Conservation (phyloP, 2,113 vertebrate genomes). For the Raphicerus campestris region DNA sequence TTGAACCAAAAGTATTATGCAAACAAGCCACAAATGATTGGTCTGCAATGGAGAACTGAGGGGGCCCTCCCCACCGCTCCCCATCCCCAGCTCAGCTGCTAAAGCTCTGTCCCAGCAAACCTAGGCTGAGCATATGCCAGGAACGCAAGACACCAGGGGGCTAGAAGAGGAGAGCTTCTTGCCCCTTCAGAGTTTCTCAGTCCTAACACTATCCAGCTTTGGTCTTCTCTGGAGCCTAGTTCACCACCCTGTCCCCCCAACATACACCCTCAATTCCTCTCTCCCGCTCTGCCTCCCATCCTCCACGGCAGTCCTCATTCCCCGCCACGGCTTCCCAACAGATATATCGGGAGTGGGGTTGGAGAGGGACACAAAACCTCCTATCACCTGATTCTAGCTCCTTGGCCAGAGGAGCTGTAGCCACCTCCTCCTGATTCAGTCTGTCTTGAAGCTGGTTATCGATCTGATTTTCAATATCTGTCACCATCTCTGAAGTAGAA, state of each 20-base stretch:
- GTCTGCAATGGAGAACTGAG: background rate
- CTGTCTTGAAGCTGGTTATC: conserved; percentile 33
- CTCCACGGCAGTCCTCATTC: background rate
- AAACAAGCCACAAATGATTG: background rate
- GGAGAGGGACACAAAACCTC: background rate
- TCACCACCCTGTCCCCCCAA: background rate
- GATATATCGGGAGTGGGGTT: background rate
- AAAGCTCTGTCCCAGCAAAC: background rate
- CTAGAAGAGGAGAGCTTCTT: background rate
- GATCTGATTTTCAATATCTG: conserved; percentile 49
- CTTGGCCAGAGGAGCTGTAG: conserved; percentile 7
- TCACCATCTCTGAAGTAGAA: conserved; percentile 29
- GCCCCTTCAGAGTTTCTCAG: background rate
- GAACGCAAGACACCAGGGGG: background rate
- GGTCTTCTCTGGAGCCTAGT: background rate
- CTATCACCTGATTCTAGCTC: conserved; percentile 39
- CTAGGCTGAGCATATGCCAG: background rate
- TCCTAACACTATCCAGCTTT: background rate
- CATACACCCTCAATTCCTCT: background rate
- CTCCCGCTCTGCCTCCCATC: background rate
- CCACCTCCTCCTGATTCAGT: conserved; percentile 35
- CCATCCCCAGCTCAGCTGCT: background rate
- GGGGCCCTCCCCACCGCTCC: background rate
- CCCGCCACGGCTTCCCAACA: background rate
- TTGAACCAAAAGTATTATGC: background rate